A percentile compares a stretch with the other conserved stretches of the same genome.
These are phyloP conservation scores for Gobiocypris rarus DNA, from an alignment of 2,113 vertebrate genomes.

Conservation along the genomic window DNA sequence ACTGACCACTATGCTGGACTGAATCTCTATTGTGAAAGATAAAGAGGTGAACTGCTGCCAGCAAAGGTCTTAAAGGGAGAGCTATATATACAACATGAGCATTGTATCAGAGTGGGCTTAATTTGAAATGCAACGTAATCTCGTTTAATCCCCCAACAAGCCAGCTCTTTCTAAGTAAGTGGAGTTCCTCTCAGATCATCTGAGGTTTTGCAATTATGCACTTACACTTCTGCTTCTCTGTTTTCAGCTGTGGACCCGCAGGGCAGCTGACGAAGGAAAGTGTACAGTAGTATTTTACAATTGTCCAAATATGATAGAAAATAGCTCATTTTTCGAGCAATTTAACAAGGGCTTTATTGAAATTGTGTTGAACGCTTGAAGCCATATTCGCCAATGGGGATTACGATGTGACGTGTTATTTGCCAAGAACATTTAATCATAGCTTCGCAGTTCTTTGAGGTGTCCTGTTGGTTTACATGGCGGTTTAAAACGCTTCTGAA, in stretches of 20 bases:
- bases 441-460: slow-evolving; percentile 26
- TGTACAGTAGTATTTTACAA: not conserved
- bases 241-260: not conserved
- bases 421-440: slow-evolving; percentile 52
- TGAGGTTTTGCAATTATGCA: not conserved
- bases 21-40: too few relatives aligned
- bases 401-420: not conserved
- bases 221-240: not conserved
- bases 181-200: not conserved
- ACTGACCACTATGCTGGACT: not conserved
- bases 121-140: slow-evolving; percentile 36
- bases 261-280: not conserved
- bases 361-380: not conserved
- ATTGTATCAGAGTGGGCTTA: slow-evolving; percentile 6
- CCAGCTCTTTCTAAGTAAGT: not conserved
- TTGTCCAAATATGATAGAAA: not conserved
- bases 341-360: not conserved
- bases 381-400: not conserved
- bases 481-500: slow-evolving; percentile 10
- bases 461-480: slow-evolving; percentile 36
- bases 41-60: not conserved
- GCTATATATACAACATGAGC: too few relatives aligned
- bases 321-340: not conserved
- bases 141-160: slow-evolving; percentile 29
- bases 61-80: too few relatives aligned